Percentiles rank a stretch among this genome's conserved stretches.
phyloP scores from a whole-genome alignment of 2,888 invertebrate genomes.

The Nycteola revayana region DNA sequence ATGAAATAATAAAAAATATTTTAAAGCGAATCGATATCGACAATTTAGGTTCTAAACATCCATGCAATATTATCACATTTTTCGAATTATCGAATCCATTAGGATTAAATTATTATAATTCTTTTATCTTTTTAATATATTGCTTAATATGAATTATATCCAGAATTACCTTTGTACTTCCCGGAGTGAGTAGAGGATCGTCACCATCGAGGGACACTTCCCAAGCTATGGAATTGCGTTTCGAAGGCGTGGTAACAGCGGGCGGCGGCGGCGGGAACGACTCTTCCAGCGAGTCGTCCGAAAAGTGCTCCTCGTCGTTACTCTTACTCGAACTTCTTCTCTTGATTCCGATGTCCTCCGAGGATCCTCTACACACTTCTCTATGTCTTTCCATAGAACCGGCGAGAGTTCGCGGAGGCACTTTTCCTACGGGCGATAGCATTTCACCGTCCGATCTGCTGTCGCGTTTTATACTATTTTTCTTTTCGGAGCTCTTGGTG shows the following conservation, averaged over 20 bases:
- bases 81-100: no score
- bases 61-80: no score
- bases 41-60: no score
- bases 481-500: slow-evolving; percentile 61
- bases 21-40: no score
- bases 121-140: no score
- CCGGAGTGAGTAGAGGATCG: slow-evolving; percentile 86
- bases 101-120: no score
- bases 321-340: slow-evolving; percentile 58
- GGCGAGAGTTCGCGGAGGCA: slow-evolving; percentile 87
- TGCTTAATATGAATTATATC: no score
- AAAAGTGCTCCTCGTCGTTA: slow-evolving; percentile 84
- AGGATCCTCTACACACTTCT: slow-evolving; percentile 87
- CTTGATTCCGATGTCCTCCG: slow-evolving; percentile 71
- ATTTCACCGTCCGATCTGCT: slow-evolving; percentile 69
- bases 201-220: slow-evolving; percentile 90
- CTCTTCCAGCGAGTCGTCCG: slow-evolving; percentile 92
- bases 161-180: slow-evolving; percentile 86
- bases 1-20: slow-evolving; percentile 1
- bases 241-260: slow-evolving; percentile 81
- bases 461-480: slow-evolving; percentile 58
- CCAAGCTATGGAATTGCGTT: slow-evolving; percentile 93
- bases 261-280: slow-evolving; percentile 85
- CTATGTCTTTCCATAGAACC: slow-evolving; percentile 89
- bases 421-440: slow-evolving; percentile 75